Evolutionary conservation across 1,140 invertebrate genomes (phyloP).

Genomic region (Dolichoris vasculosae): DNA sequence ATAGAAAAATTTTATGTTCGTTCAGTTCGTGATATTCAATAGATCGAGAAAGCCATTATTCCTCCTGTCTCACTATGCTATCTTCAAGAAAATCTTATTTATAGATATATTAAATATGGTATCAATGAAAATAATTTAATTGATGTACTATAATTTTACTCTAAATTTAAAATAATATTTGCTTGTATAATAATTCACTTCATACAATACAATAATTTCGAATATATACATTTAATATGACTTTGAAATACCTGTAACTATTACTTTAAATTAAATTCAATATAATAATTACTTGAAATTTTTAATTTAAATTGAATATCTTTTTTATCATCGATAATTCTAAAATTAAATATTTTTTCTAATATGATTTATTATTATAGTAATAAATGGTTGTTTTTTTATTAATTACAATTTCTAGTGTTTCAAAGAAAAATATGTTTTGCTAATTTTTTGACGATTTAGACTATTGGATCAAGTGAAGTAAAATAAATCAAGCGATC

Average conservation of each 20-base stretch:
- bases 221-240: not conserved
- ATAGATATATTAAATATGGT: not conserved
- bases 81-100: slow-evolving; percentile 3
- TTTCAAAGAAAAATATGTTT: too few relatives aligned
- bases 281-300: too few relatives aligned
- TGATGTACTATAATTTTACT: not conserved
- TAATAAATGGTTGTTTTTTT: too few relatives aligned
- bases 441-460: too few relatives aligned
- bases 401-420: too few relatives aligned
- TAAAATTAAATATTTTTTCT: too few relatives aligned
- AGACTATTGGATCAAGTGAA: too few relatives aligned
- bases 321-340: too few relatives aligned
- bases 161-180: not conserved
- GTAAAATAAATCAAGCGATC: too few relatives aligned
- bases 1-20: not conserved
- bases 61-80: not conserved
- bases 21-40: not conserved
- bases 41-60: slow-evolving; percentile 3
- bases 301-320: not conserved
- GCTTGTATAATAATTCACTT: not conserved
- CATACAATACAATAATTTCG: not conserved
- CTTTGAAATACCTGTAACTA: not conserved
- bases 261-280: not conserved
- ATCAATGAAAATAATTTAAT: not conserved
- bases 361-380: too few relatives aligned